phyloP scores from a whole-genome alignment of 2,888 invertebrate species.

The Pomacea canaliculata region DNA sequence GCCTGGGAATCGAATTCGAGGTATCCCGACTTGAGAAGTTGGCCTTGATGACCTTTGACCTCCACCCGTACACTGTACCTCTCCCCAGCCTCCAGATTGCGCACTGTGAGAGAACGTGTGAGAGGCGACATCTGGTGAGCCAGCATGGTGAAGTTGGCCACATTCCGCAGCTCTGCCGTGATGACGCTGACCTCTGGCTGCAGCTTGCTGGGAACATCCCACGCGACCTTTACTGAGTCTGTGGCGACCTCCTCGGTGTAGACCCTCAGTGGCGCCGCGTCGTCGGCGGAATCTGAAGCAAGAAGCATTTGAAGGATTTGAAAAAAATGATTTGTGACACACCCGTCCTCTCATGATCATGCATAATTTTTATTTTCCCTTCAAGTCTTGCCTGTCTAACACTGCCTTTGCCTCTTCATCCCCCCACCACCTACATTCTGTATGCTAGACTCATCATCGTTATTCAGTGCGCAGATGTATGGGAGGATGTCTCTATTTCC shows the following conservation, averaged over 20 bases:
- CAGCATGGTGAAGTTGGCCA: constrained; percentile 23
- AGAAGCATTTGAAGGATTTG: too few species aligned
- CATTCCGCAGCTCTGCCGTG: constrained; percentile 3
- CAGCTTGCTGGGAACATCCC: constrained; percentile 9
- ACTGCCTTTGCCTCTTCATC: too few species aligned
- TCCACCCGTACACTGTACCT: constrained; percentile 9
- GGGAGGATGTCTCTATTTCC: too few species aligned
- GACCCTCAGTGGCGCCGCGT: neutral
- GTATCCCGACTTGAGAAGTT: neutral
- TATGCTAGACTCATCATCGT: too few species aligned
- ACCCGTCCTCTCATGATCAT: too few species aligned
- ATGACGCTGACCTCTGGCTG: constrained; percentile 6
- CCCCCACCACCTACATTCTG: too few species aligned
- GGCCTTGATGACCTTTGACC: neutral
- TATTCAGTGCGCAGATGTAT: too few species aligned
- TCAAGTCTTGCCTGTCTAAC: too few species aligned
- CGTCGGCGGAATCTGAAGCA: constrained; percentile 2
- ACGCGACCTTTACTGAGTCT: constrained; percentile 17
- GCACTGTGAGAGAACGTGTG: constrained; percentile 22
- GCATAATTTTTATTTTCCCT: too few species aligned
- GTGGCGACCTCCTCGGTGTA: constrained; percentile 18
- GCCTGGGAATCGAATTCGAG: constrained; percentile 13
- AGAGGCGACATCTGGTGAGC: constrained; percentile 16
- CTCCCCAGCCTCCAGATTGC: constrained; percentile 22
- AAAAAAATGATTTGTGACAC: too few species aligned